These are phyloP conservation scores for Corbicula japonica DNA, from an alignment of 2,888 invertebrate species.

Conservation along the genomic window DNA sequence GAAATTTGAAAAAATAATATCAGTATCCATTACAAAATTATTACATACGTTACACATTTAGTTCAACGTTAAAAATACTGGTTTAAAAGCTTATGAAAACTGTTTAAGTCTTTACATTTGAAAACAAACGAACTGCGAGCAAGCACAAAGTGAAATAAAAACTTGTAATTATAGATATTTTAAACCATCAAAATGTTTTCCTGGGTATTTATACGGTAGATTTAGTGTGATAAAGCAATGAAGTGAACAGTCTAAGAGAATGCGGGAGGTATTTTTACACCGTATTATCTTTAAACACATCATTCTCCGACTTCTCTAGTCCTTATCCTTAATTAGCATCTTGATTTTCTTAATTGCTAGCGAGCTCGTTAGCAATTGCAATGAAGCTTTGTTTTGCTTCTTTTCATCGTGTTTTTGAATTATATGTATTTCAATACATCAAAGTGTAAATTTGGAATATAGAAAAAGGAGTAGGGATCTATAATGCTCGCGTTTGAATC, in stretches of 20 bases:
- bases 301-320: slow-evolving; percentile 22
- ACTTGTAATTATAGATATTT: slow-evolving; percentile 13
- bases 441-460: slow-evolving; percentile 30
- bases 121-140: too few species aligned
- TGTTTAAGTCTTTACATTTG: too few species aligned
- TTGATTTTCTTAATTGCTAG: slow-evolving; percentile 28
- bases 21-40: background rate
- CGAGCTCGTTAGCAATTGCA: slow-evolving; percentile 30
- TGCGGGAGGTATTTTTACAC: slow-evolving; percentile 41
- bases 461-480: background rate
- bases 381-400: slow-evolving; percentile 37
- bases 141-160: too few species aligned
- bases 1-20: background rate
- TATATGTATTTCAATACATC: slow-evolving; percentile 35
- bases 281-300: slow-evolving; percentile 20
- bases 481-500: slow-evolving; percentile 18
- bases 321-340: slow-evolving; percentile 37
- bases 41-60: background rate
- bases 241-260: slow-evolving; percentile 14
- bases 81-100: too few species aligned
- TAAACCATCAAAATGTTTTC: slow-evolving; percentile 1
- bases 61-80: too few species aligned
- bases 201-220: slow-evolving; percentile 11
- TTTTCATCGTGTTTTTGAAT: slow-evolving; percentile 19
- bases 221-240: slow-evolving; percentile 26